phyloP scores from a whole-genome alignment of 2,797 vertebrate species.

The Echeneis naucrates region DNA sequence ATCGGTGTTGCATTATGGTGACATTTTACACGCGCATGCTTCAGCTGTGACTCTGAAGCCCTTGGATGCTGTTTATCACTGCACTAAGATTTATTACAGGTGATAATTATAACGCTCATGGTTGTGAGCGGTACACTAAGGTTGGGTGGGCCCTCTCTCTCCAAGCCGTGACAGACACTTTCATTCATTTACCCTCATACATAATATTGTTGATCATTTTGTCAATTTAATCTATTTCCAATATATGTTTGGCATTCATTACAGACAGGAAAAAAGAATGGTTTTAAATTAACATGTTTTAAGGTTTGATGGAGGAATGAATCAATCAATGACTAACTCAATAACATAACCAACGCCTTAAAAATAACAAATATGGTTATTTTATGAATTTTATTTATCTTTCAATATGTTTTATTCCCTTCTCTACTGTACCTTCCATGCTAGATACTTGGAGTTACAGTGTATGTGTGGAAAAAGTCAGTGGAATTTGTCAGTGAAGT shows the following conservation, averaged over 20 bases:
- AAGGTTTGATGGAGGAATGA: neutral
- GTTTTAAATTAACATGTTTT: neutral
- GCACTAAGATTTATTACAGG: neutral
- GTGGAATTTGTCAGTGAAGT: constrained; percentile 4
- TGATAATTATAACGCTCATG: neutral
- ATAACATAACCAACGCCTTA: neutral
- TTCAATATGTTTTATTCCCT: neutral
- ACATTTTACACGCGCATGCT: neutral
- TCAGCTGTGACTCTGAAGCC: neutral
- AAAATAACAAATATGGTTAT: neutral
- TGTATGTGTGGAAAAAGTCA: neutral
- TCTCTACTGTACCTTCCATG: neutral
- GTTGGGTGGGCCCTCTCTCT: neutral
- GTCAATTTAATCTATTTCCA: too few species aligned
- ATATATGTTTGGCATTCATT: too few species aligned
- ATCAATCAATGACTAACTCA: neutral
- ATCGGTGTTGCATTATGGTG: neutral
- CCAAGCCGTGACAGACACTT: neutral
- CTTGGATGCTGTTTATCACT: neutral
- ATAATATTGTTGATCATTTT: too few species aligned
- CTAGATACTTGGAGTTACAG: neutral
- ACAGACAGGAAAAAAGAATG: too few species aligned
- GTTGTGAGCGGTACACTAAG: neutral
- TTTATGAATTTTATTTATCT: neutral
- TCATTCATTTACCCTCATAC: neutral